Conservation (phyloP, 1,140 invertebrate species). For the Bombus picipes region DNA sequence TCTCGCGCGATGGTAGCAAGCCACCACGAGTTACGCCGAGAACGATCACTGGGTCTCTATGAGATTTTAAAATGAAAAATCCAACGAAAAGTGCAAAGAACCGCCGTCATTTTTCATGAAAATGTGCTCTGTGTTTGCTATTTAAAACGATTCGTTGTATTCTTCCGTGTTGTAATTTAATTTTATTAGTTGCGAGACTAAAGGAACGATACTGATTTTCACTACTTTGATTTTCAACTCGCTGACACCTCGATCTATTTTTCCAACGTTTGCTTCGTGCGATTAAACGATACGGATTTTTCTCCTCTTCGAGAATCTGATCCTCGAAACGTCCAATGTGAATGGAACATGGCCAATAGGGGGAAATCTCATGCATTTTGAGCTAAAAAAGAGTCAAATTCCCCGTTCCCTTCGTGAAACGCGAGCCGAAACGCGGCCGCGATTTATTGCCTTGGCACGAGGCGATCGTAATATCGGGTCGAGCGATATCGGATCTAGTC, state of each 20-base stretch:
- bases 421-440: background rate
- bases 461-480: constrained; percentile 6
- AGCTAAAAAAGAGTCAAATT: background rate
- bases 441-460: constrained; percentile 14
- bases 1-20: no score
- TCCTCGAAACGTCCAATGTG: background rate
- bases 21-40: no score
- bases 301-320: background rate
- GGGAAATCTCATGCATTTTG: background rate
- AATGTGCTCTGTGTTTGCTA: no score
- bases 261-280: background rate
- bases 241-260: background rate
- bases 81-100: no score
- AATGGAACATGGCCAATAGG: constrained; percentile 16
- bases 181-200: no score
- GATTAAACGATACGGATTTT: background rate
- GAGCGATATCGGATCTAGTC: background rate
- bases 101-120: no score
- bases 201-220: no score
- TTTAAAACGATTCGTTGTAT: no score
- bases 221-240: no score
- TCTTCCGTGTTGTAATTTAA: no score
- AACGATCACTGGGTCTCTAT: no score
- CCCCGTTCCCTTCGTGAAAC: background rate
- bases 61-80: no score